These are phyloP conservation scores for Gallinago jamesoni DNA, from an alignment of 2,113 vertebrate species.

Conservation along the genomic window DNA sequence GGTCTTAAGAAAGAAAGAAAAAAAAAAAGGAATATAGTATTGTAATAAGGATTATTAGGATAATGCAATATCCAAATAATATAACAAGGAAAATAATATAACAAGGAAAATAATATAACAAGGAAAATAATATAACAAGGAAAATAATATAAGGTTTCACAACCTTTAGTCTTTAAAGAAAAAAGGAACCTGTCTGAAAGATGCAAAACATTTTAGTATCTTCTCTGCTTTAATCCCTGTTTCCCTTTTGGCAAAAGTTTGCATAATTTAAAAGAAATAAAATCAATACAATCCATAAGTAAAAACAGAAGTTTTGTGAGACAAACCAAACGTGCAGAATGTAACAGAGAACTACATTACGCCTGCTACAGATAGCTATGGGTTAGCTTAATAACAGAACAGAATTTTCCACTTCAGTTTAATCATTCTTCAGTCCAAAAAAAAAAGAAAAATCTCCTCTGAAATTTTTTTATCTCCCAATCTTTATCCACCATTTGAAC, in stretches of 20 bases:
- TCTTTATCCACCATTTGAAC: background rate
- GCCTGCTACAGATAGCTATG: background rate
- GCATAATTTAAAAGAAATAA: background rate
- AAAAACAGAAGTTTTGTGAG: background rate
- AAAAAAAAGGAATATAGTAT: background rate
- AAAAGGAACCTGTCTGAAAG: background rate
- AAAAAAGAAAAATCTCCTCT: background rate
- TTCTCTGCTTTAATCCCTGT: background rate
- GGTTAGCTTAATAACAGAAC: background rate
- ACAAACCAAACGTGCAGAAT: background rate
- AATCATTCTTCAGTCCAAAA: background rate
- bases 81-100: no score
- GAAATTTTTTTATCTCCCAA: background rate
- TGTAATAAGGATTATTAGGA: no score
- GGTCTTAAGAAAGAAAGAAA: background rate
- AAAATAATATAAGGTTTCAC: background rate
- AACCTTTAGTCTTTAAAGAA: background rate
- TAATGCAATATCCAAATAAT: no score
- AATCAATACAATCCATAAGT: background rate
- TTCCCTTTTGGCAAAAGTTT: background rate
- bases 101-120: no score
- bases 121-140: no score
- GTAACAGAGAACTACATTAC: background rate
- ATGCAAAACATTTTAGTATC: background rate
- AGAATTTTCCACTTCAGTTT: background rate